These are phyloP conservation scores for Eurytoma californica DNA, from an alignment of 2,888 invertebrate genomes.

Conservation along the genomic window DNA sequence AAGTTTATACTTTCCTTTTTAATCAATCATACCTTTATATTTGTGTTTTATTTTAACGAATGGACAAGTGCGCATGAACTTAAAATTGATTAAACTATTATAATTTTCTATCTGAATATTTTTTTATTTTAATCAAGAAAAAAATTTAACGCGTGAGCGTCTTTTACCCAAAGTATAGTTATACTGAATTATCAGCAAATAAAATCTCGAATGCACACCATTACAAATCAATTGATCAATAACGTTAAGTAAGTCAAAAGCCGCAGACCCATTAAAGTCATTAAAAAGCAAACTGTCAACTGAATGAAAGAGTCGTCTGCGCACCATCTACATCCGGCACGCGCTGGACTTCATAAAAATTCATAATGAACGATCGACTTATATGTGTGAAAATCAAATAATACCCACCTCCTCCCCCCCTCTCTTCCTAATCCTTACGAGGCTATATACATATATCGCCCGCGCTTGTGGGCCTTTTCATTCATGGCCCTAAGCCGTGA, in stretches of 20 bases:
- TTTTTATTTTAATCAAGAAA: too few species aligned
- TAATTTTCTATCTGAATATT: too few species aligned
- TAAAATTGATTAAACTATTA: too few species aligned
- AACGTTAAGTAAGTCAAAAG: constrained; percentile 31
- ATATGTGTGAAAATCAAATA: constrained; percentile 72
- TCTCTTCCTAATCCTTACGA: constrained; percentile 55
- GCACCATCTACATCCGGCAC: not conserved
- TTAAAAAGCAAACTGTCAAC: constrained; percentile 42
- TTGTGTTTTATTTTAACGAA: too few species aligned
- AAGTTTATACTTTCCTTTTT: too few species aligned
- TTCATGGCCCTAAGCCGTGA: constrained; percentile 61
- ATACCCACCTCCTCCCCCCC: constrained; percentile 54
- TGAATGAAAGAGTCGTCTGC: not conserved
- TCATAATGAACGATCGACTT: constrained; percentile 53
- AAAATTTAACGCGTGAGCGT: too few species aligned
- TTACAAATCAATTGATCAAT: too few species aligned
- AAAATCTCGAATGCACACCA: too few species aligned
- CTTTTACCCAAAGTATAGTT: too few species aligned
- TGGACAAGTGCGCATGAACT: too few species aligned
- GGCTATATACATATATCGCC: not conserved
- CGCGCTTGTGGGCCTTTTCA: constrained; percentile 52
- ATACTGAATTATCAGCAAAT: too few species aligned
- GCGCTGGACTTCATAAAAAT: constrained; percentile 47
- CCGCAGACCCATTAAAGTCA: constrained; percentile 44
- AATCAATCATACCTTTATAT: too few species aligned